These are phyloP conservation scores for Aspidiotus destructor DNA, from an alignment of 2,888 invertebrate genomes.

Conservation along the genomic window DNA sequence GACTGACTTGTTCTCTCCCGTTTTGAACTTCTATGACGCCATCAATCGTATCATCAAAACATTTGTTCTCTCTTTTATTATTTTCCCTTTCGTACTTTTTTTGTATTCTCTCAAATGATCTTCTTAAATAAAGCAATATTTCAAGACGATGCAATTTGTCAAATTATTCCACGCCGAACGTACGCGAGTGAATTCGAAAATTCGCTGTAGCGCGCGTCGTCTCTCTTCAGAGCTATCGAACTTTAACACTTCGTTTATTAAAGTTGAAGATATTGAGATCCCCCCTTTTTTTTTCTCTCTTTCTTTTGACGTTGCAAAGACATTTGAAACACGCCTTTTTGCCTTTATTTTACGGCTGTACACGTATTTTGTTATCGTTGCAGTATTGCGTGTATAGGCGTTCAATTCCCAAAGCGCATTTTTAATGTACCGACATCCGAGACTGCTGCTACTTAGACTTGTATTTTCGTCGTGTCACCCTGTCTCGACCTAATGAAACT, in stretches of 20 bases:
- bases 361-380: background rate
- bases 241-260: constrained; percentile 4
- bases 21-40: too few relatives aligned
- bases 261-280: constrained; percentile 4
- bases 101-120: background rate
- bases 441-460: background rate
- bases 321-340: constrained; percentile 1
- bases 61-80: too few relatives aligned
- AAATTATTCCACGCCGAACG: background rate
- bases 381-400: background rate
- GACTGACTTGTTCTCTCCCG: too few relatives aligned
- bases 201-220: background rate
- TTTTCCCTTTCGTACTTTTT: background rate
- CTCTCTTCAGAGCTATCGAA: background rate
- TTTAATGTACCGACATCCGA: background rate
- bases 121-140: background rate
- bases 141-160: constrained; percentile 1
- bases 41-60: too few relatives aligned
- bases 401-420: background rate
- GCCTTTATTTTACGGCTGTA: constrained; percentile 1
- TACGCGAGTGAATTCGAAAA: constrained; percentile 4
- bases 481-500: background rate
- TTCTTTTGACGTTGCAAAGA: background rate
- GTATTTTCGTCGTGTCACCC: background rate
- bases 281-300: background rate